phyloP scores from a whole-genome alignment of 1,140 invertebrate species.

The Neodiprion fabricii region DNA sequence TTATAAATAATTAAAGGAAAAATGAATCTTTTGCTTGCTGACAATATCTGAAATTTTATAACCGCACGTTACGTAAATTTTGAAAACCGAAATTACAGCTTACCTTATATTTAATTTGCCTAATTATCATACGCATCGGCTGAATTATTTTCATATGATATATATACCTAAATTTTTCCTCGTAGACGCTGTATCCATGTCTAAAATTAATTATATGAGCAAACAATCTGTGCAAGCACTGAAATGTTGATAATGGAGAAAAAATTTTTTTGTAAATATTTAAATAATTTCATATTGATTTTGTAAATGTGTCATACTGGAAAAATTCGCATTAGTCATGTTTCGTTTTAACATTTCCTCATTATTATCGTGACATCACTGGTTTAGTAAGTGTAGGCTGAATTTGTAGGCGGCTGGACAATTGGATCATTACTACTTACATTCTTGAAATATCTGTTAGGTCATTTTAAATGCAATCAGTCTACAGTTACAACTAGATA shows the following conservation, averaged over 20 bases:
- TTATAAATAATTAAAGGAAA: not conserved
- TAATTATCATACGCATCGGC: not conserved
- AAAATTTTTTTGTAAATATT: not conserved
- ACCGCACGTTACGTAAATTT: not conserved
- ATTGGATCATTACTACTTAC: slow-evolving; percentile 41
- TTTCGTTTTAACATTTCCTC: slow-evolving; percentile 12
- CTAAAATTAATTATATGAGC: not conserved
- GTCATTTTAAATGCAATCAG: not conserved
- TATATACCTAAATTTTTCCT: not conserved
- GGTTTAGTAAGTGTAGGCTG: slow-evolving; percentile 23
- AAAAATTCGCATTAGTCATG: slow-evolving; percentile 10
- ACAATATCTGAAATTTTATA: not conserved
- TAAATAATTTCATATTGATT: not conserved
- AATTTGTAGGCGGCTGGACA: slow-evolving; percentile 30
- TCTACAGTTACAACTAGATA: not conserved
- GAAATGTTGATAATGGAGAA: not conserved
- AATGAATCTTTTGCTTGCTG: not conserved
- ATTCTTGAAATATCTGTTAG: slow-evolving; percentile 45
- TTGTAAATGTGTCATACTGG: not conserved
- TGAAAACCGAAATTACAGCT: not conserved
- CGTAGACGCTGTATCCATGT: not conserved
- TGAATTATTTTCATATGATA: not conserved
- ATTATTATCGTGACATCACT: slow-evolving; percentile 18
- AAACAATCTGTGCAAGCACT: not conserved
- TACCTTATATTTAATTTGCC: not conserved